phyloP scores from a whole-genome alignment of 2,797 vertebrate species.

The Rhincodon typus region DNA sequence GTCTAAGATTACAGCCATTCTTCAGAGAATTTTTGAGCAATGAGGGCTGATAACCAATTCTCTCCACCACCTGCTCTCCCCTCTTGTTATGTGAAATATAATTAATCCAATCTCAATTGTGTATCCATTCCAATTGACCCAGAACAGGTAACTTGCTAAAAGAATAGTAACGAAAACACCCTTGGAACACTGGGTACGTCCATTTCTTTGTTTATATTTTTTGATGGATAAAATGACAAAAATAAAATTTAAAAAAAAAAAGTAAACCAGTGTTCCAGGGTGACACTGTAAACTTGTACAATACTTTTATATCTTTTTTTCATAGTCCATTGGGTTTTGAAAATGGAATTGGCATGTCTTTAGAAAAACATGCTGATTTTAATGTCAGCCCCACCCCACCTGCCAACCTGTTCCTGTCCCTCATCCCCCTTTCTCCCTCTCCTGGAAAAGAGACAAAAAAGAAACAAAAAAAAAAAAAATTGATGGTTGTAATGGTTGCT shows the following conservation, averaged over 20 bases:
- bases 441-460: constrained; percentile 3
- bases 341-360: constrained; percentile 28
- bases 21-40: background rate
- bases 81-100: background rate
- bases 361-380: constrained; percentile 34
- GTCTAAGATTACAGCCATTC: background rate
- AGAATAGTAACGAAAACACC: background rate
- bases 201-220: constrained; percentile 37
- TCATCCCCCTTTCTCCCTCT: too few species aligned
- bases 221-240: constrained; percentile 36
- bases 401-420: background rate
- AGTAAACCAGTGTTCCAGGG: constrained; percentile 16
- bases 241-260: constrained; percentile 25
- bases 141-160: constrained; percentile 34
- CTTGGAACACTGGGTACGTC: constrained; percentile 29
- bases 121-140: constrained; percentile 12
- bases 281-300: constrained; percentile 34
- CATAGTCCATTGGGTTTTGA: constrained; percentile 35
- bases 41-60: background rate
- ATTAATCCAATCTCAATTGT: background rate
- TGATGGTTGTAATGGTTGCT: constrained; percentile 36
- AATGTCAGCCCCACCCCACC: background rate
- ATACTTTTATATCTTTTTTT: constrained; percentile 38
- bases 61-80: too few species aligned
- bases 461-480: constrained; percentile 17